Evolutionary conservation across 2,797 vertebrate species (phyloP).

Genomic region (Galago senegalensis): DNA sequence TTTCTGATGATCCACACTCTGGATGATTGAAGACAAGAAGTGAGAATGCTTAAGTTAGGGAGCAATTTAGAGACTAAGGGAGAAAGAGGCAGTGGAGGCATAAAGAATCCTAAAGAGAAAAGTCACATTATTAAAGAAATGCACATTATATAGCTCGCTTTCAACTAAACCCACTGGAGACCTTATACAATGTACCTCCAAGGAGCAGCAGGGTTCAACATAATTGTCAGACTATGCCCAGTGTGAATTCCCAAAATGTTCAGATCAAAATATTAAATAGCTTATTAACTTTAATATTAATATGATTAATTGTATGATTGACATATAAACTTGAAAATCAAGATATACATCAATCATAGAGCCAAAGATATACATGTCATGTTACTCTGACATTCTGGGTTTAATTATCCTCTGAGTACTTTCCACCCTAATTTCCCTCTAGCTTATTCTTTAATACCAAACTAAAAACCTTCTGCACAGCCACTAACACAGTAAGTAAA

Average conservation of each 20-base stretch:
- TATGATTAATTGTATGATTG: conserved; percentile 20
- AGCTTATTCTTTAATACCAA: background rate
- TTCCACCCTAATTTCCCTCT: background rate
- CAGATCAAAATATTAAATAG: conserved; percentile 71
- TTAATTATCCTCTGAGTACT: background rate
- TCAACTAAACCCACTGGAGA: conserved; percentile 10
- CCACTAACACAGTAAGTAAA: too few species aligned
- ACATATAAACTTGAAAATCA: conserved; percentile 73
- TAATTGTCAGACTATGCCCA: background rate
- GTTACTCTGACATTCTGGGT: conserved; percentile 42
- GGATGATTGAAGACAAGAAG: conserved; percentile 44
- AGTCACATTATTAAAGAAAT: background rate
- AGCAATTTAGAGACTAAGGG: background rate
- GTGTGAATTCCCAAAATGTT: background rate
- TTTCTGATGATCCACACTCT: background rate
- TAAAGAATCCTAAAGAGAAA: conserved; percentile 8
- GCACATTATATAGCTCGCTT: background rate
- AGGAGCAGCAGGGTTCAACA: background rate
- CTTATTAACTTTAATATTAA: conserved; percentile 74
- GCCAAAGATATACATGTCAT: background rate
- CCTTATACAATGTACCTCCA: background rate
- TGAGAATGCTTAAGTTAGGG: background rate
- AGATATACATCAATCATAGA: conserved; percentile 47
- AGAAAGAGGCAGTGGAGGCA: background rate
- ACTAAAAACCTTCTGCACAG: too few species aligned